Conservation (phyloP, 2,113 vertebrate species). For the Silurus meridionalis region DNA sequence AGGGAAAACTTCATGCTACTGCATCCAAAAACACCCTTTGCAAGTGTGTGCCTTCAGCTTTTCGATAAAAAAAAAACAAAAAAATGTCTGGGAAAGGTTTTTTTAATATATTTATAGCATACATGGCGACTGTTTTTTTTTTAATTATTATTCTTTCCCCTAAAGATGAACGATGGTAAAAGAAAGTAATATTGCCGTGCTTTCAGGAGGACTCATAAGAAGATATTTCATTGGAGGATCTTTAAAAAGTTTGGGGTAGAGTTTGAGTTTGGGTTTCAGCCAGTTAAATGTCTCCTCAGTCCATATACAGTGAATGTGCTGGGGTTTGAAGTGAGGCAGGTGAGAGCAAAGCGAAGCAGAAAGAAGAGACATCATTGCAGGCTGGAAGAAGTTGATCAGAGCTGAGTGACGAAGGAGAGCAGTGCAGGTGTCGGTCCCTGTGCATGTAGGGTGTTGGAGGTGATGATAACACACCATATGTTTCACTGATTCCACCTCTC, state of each 20-base stretch:
- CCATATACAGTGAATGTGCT: slow-evolving; percentile 2
- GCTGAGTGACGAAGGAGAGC: background rate
- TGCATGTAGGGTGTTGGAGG: slow-evolving; percentile 49
- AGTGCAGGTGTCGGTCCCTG: slow-evolving; percentile 30
- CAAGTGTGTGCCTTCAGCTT: too few species aligned
- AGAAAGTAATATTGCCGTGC: background rate
- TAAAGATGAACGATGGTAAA: background rate
- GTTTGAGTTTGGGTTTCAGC: background rate
- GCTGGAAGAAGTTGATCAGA: background rate
- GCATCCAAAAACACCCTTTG: too few species aligned
- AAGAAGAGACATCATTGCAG: background rate
- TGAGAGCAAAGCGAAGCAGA: background rate
- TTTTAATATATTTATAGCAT: background rate
- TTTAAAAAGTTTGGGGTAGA: slow-evolving; percentile 9
- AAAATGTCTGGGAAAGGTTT: background rate
- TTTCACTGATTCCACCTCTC: slow-evolving; percentile 37
- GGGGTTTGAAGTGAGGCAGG: slow-evolving; percentile 2
- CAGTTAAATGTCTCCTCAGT: slow-evolving; percentile 8
- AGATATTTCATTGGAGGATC: background rate
- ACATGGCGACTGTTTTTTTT: background rate
- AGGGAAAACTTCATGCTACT: too few species aligned
- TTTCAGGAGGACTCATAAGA: background rate
- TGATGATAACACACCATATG: slow-evolving; percentile 56
- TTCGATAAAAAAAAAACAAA: too few species aligned
- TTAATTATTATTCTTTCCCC: background rate